phyloP scores from a whole-genome alignment of 2,797 vertebrate genomes.

The Coilia nasus region DNA sequence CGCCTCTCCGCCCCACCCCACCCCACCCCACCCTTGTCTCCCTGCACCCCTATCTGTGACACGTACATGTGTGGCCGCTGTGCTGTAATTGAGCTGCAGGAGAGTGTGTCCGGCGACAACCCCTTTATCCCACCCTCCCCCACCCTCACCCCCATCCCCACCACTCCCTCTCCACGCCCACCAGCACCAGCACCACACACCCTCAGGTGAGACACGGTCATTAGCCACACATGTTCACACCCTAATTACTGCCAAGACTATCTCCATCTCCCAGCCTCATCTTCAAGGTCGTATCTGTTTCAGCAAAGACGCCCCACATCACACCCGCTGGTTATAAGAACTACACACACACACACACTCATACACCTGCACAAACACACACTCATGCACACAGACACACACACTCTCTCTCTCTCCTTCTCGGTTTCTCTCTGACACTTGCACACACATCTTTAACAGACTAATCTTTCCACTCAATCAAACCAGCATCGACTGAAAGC shows the following conservation, averaged over 20 bases:
- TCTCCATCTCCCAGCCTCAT: background rate
- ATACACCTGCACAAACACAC: background rate
- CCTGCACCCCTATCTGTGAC: background rate
- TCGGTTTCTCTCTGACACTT: background rate
- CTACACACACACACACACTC: background rate
- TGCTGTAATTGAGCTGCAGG: slow-evolving; percentile 2
- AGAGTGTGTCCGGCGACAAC: background rate
- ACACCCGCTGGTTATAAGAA: background rate
- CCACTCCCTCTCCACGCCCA: too few species aligned
- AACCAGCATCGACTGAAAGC: background rate
- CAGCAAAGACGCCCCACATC: background rate
- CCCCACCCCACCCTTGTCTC: background rate
- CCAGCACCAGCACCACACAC: too few species aligned
- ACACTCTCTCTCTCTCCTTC: too few species aligned
- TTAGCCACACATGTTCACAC: slow-evolving; percentile 23
- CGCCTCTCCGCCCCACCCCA: background rate
- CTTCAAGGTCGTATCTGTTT: slow-evolving; percentile 23
- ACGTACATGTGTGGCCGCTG: background rate
- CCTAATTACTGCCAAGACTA: slow-evolving; percentile 21
- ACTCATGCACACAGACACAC: background rate
- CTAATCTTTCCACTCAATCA: background rate
- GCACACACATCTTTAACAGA: background rate
- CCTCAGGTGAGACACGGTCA: slow-evolving; percentile 19
- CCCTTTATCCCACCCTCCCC: too few species aligned
- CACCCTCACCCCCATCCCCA: too few species aligned